A percentile compares a stretch with the other conserved stretches of the same genome.
phyloP scores from a whole-genome alignment of 2,113 vertebrate genomes.

The Corythoichthys intestinalis region DNA sequence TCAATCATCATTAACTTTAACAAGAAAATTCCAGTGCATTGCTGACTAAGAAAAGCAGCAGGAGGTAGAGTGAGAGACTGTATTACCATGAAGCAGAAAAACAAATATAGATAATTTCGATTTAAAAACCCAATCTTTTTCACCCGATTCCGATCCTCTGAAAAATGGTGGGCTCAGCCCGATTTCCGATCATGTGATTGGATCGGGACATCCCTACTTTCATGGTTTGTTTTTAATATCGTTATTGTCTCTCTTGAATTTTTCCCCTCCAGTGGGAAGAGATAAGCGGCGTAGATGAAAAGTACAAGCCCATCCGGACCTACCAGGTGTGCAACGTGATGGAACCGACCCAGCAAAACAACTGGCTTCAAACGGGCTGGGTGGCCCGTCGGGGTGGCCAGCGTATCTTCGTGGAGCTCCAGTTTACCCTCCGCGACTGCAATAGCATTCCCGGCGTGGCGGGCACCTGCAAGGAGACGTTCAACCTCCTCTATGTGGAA shows the following conservation, averaged over 20 bases:
- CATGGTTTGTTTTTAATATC: background rate
- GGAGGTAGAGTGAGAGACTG: too few species aligned
- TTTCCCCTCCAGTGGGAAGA: conserved; percentile 86
- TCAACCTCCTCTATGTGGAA: conserved; percentile 90
- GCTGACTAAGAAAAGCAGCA: too few species aligned
- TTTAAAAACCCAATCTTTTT: too few species aligned
- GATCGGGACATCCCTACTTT: too few species aligned
- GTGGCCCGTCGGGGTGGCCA: conserved; percentile 83
- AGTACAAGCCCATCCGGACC: conserved; percentile 88
- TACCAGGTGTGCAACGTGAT: conserved; percentile 98
- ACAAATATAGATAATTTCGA: too few species aligned
- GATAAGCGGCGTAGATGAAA: conserved; percentile 93
- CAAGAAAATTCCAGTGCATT: too few species aligned
- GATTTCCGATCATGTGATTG: too few species aligned
- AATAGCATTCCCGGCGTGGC: conserved; percentile 93
- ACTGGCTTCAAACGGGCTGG: conserved; percentile 96
- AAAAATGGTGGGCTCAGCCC: too few species aligned
- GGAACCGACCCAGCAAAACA: conserved; percentile 96
- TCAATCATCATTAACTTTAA: too few species aligned
- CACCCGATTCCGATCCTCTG: too few species aligned
- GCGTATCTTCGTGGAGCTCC: conserved; percentile 94
- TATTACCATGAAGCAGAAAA: too few species aligned
- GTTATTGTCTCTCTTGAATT: background rate
- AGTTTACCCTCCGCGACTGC: conserved; percentile 95
- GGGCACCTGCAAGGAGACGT: conserved; percentile 95